A percentile compares a stretch with the other conserved stretches of the same genome.
Evolutionary conservation across 2,797 vertebrate genomes (phyloP).

Genomic region (Chelon auratus): DNA sequence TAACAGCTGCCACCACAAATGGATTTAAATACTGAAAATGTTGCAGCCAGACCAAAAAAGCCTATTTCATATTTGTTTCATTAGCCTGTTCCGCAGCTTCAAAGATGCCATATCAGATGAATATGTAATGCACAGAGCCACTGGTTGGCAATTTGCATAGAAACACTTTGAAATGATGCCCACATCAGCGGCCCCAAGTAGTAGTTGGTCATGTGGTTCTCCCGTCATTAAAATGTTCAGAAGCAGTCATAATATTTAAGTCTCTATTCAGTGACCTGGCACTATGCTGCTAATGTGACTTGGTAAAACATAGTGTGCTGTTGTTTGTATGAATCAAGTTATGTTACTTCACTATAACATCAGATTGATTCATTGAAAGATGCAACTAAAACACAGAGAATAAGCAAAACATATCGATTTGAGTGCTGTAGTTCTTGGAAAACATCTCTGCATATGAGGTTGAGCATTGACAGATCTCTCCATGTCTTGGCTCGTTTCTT

Average conservation of each 20-base stretch:
- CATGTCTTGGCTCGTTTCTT: constrained; percentile 21
- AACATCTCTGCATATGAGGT: not conserved
- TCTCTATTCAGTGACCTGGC: not conserved
- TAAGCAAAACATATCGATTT: constrained; percentile 38
- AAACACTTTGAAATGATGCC: constrained; percentile 13
- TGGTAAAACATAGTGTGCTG: no score
- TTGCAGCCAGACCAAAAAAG: constrained; percentile 26
- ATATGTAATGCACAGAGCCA: constrained; percentile 21
- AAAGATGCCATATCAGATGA: constrained; percentile 19
- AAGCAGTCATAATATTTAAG: constrained; percentile 1
- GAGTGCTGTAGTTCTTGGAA: not conserved
- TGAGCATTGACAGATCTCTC: constrained; percentile 1
- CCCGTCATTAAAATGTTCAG: constrained; percentile 1
- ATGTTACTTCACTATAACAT: not conserved
- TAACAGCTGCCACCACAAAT: constrained; percentile 35
- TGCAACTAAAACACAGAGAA: constrained; percentile 16
- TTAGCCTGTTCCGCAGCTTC: constrained; percentile 17
- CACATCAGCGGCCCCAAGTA: not conserved
- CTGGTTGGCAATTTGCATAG: constrained; percentile 8
- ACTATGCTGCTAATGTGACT: no score
- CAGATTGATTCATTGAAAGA: constrained; percentile 18
- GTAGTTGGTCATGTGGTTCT: not conserved
- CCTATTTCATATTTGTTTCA: constrained; percentile 47
- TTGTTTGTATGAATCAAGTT: not conserved
- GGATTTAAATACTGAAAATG: constrained; percentile 27